phyloP scores from a whole-genome alignment of 1,140 invertebrate species.

The Campoletis sonorensis region DNA sequence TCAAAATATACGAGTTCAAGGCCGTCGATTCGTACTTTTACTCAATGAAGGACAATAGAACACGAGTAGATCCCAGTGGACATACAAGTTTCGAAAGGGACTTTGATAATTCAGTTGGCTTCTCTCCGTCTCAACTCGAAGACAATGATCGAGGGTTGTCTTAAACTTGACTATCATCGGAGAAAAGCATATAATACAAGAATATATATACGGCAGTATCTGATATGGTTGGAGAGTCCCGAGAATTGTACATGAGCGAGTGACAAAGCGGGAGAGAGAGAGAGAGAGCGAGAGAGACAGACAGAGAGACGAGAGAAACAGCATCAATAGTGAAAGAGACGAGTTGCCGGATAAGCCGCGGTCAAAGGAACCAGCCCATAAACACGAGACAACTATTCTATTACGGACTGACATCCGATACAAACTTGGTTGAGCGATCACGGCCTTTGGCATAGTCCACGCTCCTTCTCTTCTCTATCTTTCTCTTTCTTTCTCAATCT shows the following conservation, averaged over 20 bases:
- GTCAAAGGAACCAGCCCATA: conserved; percentile 65
- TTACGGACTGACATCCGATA: conserved; percentile 74
- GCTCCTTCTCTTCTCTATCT: conserved; percentile 57
- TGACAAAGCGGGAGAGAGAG: no score
- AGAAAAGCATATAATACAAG: not conserved
- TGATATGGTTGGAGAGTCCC: not conserved
- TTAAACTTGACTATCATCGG: not conserved
- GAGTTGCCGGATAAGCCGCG: conserved; percentile 47
- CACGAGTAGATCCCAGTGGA: conserved; percentile 16
- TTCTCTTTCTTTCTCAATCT: conserved; percentile 57
- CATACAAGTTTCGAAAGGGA: conserved; percentile 8
- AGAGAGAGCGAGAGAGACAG: not conserved
- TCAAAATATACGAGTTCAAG: not conserved
- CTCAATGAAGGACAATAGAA: conserved; percentile 3
- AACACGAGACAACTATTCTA: conserved; percentile 72
- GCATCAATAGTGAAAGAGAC: conserved; percentile 47
- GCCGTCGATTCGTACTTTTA: not conserved
- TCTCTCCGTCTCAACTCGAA: conserved; percentile 17
- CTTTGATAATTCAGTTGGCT: conserved; percentile 42
- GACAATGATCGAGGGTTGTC: conserved; percentile 37
- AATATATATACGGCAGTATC: not conserved
- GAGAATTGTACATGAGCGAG: not conserved
- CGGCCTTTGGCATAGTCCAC: conserved; percentile 62
- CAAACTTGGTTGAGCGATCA: conserved; percentile 73
- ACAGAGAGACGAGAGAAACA: not conserved